Evolutionary conservation across 2,797 vertebrate genomes (phyloP).

Genomic region (Microcaecilia unicolor): DNA sequence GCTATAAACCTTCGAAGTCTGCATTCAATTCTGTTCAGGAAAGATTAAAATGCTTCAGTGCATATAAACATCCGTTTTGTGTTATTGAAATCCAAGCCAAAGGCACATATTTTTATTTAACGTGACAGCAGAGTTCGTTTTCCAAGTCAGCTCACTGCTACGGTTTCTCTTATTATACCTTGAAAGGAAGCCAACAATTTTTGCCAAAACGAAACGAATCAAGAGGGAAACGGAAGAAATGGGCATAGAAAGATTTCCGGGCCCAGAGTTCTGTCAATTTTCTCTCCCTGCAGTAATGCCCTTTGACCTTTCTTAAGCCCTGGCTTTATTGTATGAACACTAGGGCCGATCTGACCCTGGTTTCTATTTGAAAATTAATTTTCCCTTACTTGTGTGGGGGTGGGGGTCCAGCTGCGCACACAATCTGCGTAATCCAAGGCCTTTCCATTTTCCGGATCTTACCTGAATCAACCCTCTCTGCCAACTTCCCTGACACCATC

Average conservation of each 20-base stretch:
- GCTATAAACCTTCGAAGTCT: constrained; percentile 12
- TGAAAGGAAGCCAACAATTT: background rate
- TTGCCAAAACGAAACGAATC: background rate
- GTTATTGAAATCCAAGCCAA: constrained; percentile 12
- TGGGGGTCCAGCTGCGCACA: no score
- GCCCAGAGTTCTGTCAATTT: no score
- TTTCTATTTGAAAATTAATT: no score
- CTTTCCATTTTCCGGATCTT: no score
- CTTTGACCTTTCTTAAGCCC: background rate
- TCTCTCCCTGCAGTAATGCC: background rate
- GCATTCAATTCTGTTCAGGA: constrained; percentile 21
- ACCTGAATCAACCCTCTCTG: no score
- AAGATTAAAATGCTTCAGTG: constrained; percentile 17
- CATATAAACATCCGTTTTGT: constrained; percentile 9
- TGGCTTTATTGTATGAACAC: background rate
- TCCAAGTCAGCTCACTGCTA: background rate
- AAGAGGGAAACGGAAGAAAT: no score
- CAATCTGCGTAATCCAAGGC: no score
- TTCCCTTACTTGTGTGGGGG: no score
- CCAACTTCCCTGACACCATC: no score
- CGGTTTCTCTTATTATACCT: background rate
- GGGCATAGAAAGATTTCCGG: no score
- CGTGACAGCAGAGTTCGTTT: background rate
- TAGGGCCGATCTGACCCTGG: background rate
- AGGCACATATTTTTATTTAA: constrained; percentile 1